These are phyloP conservation scores for Barypeithes pellucidus DNA, from an alignment of 2,888 invertebrate species.

Conservation along the genomic window DNA sequence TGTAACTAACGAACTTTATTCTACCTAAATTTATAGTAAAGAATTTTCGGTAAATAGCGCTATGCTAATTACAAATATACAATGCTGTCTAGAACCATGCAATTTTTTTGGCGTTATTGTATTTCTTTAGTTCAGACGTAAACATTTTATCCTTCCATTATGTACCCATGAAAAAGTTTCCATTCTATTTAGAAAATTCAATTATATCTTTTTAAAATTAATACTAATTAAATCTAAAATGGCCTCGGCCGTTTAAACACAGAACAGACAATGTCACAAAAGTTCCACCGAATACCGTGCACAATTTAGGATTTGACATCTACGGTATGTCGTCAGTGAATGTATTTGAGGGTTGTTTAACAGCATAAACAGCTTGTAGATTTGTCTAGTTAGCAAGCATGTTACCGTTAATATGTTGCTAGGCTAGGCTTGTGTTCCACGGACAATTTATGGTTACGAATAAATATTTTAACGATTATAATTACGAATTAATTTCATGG, in stretches of 20 bases:
- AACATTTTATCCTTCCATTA: no score
- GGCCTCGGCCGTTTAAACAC: constrained; percentile 16
- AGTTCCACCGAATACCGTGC: constrained; percentile 10
- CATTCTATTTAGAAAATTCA: no score
- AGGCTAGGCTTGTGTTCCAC: constrained; percentile 14
- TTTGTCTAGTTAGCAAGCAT: constrained; percentile 44
- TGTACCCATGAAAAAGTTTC: no score
- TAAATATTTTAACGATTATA: background rate
- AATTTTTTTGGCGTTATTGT: background rate
- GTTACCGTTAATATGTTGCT: constrained; percentile 44
- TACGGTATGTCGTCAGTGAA: constrained; percentile 33
- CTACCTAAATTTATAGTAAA: background rate
- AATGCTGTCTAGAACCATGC: background rate
- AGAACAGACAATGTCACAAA: constrained; percentile 11
- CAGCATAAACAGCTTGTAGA: constrained; percentile 45
- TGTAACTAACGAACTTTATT: constrained; percentile 26
- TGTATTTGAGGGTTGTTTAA: constrained; percentile 44
- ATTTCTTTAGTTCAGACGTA: no score
- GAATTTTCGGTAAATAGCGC: background rate
- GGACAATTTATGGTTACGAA: constrained; percentile 6
- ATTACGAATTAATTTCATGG: no score
- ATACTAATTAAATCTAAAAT: background rate
- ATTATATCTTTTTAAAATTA: background rate
- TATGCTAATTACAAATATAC: background rate
- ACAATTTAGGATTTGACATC: constrained; percentile 36